Base-by-base conservation (phyloP, 1,140 invertebrate species). In the Calycopis cecrops region DNA sequence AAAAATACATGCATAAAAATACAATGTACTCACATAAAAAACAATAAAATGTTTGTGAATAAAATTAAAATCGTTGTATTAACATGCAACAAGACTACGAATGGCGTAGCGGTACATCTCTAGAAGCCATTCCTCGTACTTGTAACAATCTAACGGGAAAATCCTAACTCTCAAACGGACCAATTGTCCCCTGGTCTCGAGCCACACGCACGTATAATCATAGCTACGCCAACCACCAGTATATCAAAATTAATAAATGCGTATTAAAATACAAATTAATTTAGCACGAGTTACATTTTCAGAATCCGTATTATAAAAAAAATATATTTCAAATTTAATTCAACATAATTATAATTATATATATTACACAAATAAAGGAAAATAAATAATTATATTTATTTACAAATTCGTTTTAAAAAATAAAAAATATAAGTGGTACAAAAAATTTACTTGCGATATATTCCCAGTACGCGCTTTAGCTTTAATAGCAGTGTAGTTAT, bases 41-140 rank as follows among this genome's bases (percentile, higher is more conserved):
- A 75, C 69, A 60, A n/a, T n/a, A 59, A 69, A 63, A 57, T 67
- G 65, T 75, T 76, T 76, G 76, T 69, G 53, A 78, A 76, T 70
- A 79, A 79, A 81, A 76, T 76, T 16, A 77, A 80, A 76, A 81
- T 82, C 73, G 73, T 82, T 79, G 76, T 79, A 16, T 14, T 44
- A 60, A 70, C 71, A 72, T 74, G 72, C 70, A 69, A 44, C 60
- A 63, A 50, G 62, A 55, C 14, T 16, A 17, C 2, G 6, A 28
- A 28, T 28, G 40, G 12, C 40, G 16, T 9, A 44, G 12, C 9
- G n/a, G 40, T 28, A 28, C 21, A 28, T 28, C 6, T 28, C 21
- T 28, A 28, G 21, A 28, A 28, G 6, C 6, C n/a, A n/a, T 28
- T 28, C 21, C 6, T 28, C 21, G 16, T 44, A 44, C 17, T 16